Conservation (phyloP, 2,113 vertebrate genomes). For the Morone chrysops region DNA sequence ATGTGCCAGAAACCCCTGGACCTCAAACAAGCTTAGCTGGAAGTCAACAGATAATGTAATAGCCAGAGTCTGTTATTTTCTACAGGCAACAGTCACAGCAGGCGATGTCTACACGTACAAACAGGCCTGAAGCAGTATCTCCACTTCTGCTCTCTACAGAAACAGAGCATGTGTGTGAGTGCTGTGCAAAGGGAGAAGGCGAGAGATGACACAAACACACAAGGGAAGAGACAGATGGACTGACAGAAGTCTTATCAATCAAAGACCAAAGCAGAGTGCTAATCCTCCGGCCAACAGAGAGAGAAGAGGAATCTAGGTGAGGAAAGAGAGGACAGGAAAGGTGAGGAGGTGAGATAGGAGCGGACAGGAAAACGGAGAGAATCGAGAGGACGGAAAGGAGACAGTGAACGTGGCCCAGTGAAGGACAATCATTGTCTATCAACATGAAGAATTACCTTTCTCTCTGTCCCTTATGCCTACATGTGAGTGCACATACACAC, state of each 20-base stretch:
- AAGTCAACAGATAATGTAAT: constrained; percentile 14
- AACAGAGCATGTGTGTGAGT: background rate
- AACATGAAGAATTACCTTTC: constrained; percentile 80
- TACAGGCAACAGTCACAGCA: constrained; percentile 17
- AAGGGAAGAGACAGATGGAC: constrained; percentile 9
- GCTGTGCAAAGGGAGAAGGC: constrained; percentile 5
- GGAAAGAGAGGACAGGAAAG: constrained; percentile 25
- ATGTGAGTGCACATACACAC: constrained; percentile 49
- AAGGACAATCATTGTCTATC: constrained; percentile 84
- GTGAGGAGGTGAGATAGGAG: constrained; percentile 43
- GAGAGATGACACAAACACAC: constrained; percentile 27
- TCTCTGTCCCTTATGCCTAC: constrained; percentile 54
- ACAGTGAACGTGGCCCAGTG: constrained; percentile 62
- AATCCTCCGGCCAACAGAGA: constrained; percentile 41
- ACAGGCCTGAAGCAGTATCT: background rate
- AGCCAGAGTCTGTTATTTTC: constrained; percentile 6
- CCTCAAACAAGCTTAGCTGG: background rate
- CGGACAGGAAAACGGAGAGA: constrained; percentile 40
- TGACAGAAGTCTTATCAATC: constrained; percentile 60
- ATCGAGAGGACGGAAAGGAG: constrained; percentile 58
- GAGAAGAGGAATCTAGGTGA: constrained; percentile 25
- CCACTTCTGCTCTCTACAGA: background rate
- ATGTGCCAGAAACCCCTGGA: background rate
- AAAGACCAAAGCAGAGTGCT: constrained; percentile 47
- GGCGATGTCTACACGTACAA: background rate